Evolutionary conservation across 2,888 invertebrate species (phyloP), one percentile per base, ranked within the genome.

Genomic region (Nasonia oneida): DNA sequence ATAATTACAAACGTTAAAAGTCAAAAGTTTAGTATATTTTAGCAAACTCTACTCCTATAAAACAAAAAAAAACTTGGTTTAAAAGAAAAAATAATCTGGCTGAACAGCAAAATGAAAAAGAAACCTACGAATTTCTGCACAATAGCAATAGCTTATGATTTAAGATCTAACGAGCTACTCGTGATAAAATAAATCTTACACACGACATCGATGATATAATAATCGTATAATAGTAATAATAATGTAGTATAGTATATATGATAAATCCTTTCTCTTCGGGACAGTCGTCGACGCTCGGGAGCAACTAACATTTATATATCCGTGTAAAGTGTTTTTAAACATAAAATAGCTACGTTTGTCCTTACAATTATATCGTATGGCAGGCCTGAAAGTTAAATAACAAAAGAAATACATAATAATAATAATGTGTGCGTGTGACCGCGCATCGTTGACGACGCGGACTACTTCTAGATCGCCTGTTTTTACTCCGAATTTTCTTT

Each of bases 321-420:
- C 47, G 10, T 61, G 8, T 61, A 8, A 50, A 77, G 67, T 53
- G 67, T 15, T 39, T 73, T 73, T 75, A 47, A 70, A 61, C 71
- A 77, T 81, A 79, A 78, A 82, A 64, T 81, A 85, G 85, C 79
- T 86, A 83, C 53, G 57, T 82, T 86, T 82, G 81, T 86, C 80
- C 75, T 86, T 91, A 90, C 86, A 89, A 87, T 90, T 90, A 91
- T 88, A 90, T 90, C 88, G 90, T 92, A 92, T 92, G 92, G 92
- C 92, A 92, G 91, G 91, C 90, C 90, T 89, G 90, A 90, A 89
- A 81, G 85, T 88, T 74, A 88, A 79, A 89, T 88, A 91, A 90
- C 88, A 89, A 88, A 88, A 88, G 29, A 89, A 88, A 81, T 18
- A 83, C 83, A 76, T 23, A 74, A n/a, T 29, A 29, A 29, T 57